phyloP scores from a whole-genome alignment of 2,113 vertebrate genomes.

The Vireo altiloquus region DNA sequence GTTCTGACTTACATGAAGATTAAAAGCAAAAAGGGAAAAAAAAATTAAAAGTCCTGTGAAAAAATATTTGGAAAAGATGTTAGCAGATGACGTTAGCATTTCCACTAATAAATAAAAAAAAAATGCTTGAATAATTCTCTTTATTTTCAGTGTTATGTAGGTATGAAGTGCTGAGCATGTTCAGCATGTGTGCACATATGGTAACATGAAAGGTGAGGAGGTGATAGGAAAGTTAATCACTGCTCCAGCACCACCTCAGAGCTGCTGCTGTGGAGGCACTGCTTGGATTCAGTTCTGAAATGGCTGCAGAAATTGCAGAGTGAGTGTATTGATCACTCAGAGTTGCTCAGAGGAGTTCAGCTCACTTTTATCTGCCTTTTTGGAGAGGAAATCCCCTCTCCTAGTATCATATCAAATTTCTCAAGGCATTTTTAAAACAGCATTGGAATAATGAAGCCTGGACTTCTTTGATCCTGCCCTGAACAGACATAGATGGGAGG shows the following conservation, averaged over 20 bases:
- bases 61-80: not conserved
- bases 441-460: not conserved
- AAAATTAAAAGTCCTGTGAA: too few species aligned
- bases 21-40: not conserved
- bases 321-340: not conserved
- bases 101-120: not conserved
- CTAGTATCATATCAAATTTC: not conserved
- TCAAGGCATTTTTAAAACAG: not conserved
- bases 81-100: not conserved
- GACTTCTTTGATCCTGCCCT: not conserved
- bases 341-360: not conserved
- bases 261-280: accelerated
- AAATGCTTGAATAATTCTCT: not conserved
- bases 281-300: not conserved
- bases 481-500: not conserved
- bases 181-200: too few species aligned
- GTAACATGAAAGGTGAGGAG: not conserved
- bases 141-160: not conserved
- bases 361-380: not conserved
- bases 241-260: not conserved
- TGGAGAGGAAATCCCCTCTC: not conserved
- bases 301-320: not conserved
- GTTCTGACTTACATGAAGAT: not conserved
- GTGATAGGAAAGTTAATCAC: not conserved
- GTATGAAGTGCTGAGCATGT: not conserved